phyloP scores from a whole-genome alignment of 2,113 vertebrate genomes.

The Thalassoma bifasciatum region DNA sequence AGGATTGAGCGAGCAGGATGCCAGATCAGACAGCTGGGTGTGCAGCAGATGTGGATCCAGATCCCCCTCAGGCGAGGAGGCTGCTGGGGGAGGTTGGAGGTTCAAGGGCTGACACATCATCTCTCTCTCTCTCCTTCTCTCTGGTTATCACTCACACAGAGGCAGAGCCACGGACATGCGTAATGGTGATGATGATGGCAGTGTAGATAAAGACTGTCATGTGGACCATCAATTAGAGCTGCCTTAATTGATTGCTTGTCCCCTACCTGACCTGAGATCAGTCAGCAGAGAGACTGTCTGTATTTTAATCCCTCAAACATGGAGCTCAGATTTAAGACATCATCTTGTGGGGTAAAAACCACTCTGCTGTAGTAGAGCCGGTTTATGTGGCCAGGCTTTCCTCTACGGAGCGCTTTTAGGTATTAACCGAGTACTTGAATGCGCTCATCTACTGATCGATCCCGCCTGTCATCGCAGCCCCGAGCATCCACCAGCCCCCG shows the following conservation, averaged over 20 bases:
- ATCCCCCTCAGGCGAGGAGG: slow-evolving; percentile 30
- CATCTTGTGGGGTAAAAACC: neutral
- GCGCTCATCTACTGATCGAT: slow-evolving; percentile 16
- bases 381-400: neutral
- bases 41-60: slow-evolving; percentile 45
- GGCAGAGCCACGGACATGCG: slow-evolving; percentile 55
- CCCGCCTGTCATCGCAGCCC: slow-evolving; percentile 26
- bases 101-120: slow-evolving; percentile 67
- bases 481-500: slow-evolving; percentile 13
- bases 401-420: neutral
- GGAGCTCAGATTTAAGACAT: neutral
- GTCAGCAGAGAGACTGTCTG: neutral
- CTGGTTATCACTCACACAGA: slow-evolving; percentile 57
- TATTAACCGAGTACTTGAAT: slow-evolving; percentile 42
- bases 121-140: slow-evolving; percentile 23
- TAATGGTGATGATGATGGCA: slow-evolving; percentile 49
- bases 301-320: neutral
- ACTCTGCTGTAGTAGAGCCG: neutral
- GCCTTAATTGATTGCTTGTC: slow-evolving; percentile 52
- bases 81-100: slow-evolving; percentile 53
- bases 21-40: slow-evolving; percentile 49
- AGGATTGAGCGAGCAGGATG: slow-evolving; percentile 24
- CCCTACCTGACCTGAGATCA: slow-evolving; percentile 40
- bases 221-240: slow-evolving; percentile 51
- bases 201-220: slow-evolving; percentile 51